Evolutionary conservation across 1,140 invertebrate genomes (phyloP).

Genomic region (Drosophila kurseongensis): DNA sequence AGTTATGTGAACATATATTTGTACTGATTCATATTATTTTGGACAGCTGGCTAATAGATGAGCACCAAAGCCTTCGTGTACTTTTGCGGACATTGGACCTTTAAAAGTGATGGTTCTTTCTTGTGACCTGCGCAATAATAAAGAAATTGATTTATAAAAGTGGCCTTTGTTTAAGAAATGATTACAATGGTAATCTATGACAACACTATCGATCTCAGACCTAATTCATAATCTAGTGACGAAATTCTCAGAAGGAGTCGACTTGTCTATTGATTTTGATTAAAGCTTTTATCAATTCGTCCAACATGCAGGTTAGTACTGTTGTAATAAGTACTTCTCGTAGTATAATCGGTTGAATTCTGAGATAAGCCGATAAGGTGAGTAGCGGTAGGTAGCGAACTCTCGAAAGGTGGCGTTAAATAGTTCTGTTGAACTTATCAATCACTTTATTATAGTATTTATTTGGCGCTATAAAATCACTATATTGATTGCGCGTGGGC

Average conservation of each 20-base stretch:
- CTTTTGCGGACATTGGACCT: neutral
- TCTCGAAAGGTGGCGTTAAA: neutral
- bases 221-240: neutral
- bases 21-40: constrained; percentile 44
- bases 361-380: constrained; percentile 14
- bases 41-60: constrained; percentile 36
- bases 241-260: neutral
- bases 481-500: constrained; percentile 14
- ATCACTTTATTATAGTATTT: constrained; percentile 5
- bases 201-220: neutral
- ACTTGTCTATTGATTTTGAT: neutral
- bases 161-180: neutral
- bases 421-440: neutral
- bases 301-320: constrained; percentile 5
- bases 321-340: neutral
- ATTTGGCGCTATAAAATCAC: constrained; percentile 15
- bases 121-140: constrained; percentile 19
- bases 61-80: neutral
- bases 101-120: neutral
- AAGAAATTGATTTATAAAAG: neutral
- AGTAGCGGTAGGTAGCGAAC: neutral
- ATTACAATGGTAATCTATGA: constrained; percentile 10
- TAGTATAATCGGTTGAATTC: neutral
- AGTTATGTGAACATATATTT: constrained; percentile 14
- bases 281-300: neutral